Base-by-base conservation (phyloP, 2,797 vertebrate species). In the Dermochelys coriacea region DNA sequence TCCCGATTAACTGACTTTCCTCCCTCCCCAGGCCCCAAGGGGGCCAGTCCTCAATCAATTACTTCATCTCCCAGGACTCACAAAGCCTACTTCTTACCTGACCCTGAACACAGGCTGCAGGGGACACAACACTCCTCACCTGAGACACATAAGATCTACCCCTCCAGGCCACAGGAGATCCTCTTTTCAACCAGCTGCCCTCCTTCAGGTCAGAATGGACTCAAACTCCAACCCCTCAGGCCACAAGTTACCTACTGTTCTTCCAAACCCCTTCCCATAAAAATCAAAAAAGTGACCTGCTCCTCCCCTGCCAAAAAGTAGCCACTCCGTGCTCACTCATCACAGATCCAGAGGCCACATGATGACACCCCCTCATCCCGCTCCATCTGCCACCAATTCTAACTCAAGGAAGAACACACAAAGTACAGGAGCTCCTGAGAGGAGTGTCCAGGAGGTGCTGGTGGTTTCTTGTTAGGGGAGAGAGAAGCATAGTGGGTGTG, bases 371-470 rank as follows among this genome's bases (percentile, higher is more conserved):
- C 61, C 34, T 37, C 55, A 6, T 21, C 12, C 49, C 12, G 49
- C 52, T 54, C 12, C 51, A 41, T 47, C 34, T 41, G 15, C 5
- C 5, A 25, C 87, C 9, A 37, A 78, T 51, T 0, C 2, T 37
- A 49, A 27, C 55, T 50, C 18, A 21, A 31, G 47, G 23, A 83
- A 55, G 0, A 0, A 54, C 49, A 37, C 80, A 59, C 57, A 3
- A 47, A 34, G 14, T 3, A 5, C 0, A 6, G 6, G 52, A 54
- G 54, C 41, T 80, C 59, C 82, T 52, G 61, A 18, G n/a, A 80
- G 71, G 14, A 47, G 14, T 31, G 45, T 54, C 34, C 1, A n/a
- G 34, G 41, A 37, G 47, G 45, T 0, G 0, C 41, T 34, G 27
- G 37, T 0, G 14, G 16, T 47, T 45, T n/a, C 49, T 41, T 29